Evolutionary conservation across 2,113 vertebrate species (phyloP).

Genomic region (Daboia siamensis): DNA sequence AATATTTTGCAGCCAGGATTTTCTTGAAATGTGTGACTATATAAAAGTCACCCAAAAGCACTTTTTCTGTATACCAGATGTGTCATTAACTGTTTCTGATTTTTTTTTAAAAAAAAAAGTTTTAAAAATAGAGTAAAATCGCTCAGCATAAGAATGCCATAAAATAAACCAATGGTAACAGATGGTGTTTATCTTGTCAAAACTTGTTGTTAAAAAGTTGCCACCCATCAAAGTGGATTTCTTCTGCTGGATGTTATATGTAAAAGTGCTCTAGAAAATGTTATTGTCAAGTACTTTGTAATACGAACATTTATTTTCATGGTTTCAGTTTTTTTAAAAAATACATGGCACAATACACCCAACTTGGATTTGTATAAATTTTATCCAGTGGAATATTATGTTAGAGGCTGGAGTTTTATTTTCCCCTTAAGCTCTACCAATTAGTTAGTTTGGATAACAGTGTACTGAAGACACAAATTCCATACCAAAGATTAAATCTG

Average conservation of each 20-base stretch:
- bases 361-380: constrained; percentile 81
- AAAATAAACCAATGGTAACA: constrained; percentile 80
- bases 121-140: constrained; percentile 72
- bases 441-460: constrained; percentile 35
- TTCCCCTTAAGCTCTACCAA: constrained; percentile 61
- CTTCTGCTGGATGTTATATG: constrained; percentile 74
- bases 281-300: constrained; percentile 70
- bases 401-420: constrained; percentile 68
- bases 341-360: constrained; percentile 80
- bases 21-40: constrained; percentile 60
- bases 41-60: constrained; percentile 62
- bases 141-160: constrained; percentile 69
- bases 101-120: constrained; percentile 27
- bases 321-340: constrained; percentile 89
- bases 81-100: constrained; percentile 74
- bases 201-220: constrained; percentile 80
- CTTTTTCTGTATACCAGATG: constrained; percentile 71
- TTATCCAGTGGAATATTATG: constrained; percentile 79
- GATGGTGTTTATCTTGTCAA: constrained; percentile 94
- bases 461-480: constrained; percentile 43
- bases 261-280: constrained; percentile 62
- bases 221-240: constrained; percentile 74
- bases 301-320: constrained; percentile 80
- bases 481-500: constrained; percentile 25
- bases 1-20: constrained; percentile 44